These are phyloP conservation scores for Halotydeus destructor DNA, from an alignment of 1,140 invertebrate species.

Conservation along the genomic window DNA sequence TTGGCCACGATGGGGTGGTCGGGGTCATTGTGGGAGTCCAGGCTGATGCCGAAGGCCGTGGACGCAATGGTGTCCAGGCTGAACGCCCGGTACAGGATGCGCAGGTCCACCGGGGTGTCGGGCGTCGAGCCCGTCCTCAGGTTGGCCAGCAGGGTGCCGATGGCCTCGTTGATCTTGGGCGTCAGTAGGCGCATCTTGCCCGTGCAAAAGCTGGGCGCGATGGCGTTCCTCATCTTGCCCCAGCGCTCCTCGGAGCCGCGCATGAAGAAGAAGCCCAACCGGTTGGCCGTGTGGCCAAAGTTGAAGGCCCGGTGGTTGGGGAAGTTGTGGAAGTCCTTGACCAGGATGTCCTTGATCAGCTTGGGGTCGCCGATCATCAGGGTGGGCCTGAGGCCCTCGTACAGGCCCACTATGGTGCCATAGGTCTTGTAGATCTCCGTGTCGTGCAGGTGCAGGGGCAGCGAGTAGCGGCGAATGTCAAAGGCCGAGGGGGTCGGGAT, in stretches of 20 bases:
- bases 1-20: constrained; percentile 8
- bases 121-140: too few relatives aligned
- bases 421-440: not conserved
- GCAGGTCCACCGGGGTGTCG: not conserved
- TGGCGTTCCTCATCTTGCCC: constrained; percentile 32
- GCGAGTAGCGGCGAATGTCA: too few relatives aligned
- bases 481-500: too few relatives aligned
- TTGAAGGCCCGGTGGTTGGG: not conserved
- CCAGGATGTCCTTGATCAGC: constrained; percentile 5
- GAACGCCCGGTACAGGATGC: constrained; percentile 5
- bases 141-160: too few relatives aligned
- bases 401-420: not conserved
- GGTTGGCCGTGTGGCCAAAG: too few relatives aligned
- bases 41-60: constrained; percentile 34
- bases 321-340: constrained; percentile 5
- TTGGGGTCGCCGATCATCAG: constrained; percentile 3
- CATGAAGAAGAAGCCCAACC: too few relatives aligned
- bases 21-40: constrained; percentile 28
- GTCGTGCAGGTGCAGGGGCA: too few relatives aligned
- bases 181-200: constrained; percentile 31
- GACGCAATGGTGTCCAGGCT: constrained; percentile 36
- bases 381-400: not conserved
- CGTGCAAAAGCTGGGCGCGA: constrained; percentile 35
- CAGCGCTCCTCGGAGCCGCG: constrained; percentile 31
- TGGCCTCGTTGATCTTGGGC: not conserved